Percentiles rank a stretch among this genome's conserved stretches.
Conservation (phyloP, 2,113 vertebrate species). For the Seriola dumerili region DNA sequence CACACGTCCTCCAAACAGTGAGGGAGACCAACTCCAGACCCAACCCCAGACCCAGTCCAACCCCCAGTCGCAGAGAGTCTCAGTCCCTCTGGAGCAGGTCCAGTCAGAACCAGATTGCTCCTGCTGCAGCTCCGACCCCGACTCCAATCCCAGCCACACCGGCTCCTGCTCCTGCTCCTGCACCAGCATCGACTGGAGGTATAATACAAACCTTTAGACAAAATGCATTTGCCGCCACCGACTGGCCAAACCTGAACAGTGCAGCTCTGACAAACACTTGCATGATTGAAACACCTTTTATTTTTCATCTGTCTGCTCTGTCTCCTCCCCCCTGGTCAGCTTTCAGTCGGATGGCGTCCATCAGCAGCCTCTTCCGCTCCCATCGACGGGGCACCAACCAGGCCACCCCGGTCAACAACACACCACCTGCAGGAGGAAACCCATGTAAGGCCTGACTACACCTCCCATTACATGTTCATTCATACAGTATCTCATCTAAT, state of each 20-base stretch:
- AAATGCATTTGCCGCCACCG: slow-evolving; percentile 8
- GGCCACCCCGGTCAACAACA: slow-evolving; percentile 5
- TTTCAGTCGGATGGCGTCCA: slow-evolving; percentile 78
- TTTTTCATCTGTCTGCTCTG: not conserved
- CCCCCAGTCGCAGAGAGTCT: slow-evolving; percentile 63
- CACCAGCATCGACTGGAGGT: slow-evolving; percentile 59
- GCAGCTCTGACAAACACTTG: not conserved
- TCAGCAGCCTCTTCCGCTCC: slow-evolving; percentile 79
- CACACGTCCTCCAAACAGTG: slow-evolving; percentile 32
- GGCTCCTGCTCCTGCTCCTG: slow-evolving; percentile 9
- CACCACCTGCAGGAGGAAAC: slow-evolving; percentile 43
- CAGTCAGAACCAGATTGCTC: slow-evolving; percentile 55
- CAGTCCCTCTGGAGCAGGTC: slow-evolving; percentile 71
- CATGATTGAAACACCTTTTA: no score
- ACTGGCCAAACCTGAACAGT: not conserved
- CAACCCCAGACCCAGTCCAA: slow-evolving; percentile 47
- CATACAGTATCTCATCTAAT: no score
- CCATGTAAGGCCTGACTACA: slow-evolving; percentile 56
- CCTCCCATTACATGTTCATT: not conserved
- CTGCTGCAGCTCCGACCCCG: not conserved
- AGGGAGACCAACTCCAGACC: slow-evolving; percentile 46
- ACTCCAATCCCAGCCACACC: not conserved
- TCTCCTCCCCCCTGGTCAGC: slow-evolving; percentile 33
- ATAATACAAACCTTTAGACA: not conserved
- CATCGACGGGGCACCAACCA: slow-evolving; percentile 61